These are phyloP conservation scores for Ibidorhyncha struthersii DNA, from an alignment of 2,113 vertebrate genomes.

Conservation along the genomic window DNA sequence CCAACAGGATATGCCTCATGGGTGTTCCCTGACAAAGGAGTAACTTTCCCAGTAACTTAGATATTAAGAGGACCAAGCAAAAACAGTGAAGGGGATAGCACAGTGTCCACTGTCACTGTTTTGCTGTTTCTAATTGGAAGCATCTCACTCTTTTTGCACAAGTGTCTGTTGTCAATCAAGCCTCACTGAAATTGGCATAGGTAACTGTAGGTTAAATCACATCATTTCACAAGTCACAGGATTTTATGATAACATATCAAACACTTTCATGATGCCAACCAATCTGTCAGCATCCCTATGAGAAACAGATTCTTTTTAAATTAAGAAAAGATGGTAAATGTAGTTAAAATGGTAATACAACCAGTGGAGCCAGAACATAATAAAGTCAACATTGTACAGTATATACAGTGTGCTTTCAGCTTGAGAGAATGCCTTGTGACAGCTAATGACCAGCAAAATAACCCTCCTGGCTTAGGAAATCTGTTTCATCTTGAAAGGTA, in stretches of 20 bases:
- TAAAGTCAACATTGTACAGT: neutral
- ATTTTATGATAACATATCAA: slow-evolving; percentile 65
- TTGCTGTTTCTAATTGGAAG: neutral
- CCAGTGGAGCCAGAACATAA: neutral
- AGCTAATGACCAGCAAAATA: neutral
- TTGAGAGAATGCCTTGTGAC: neutral
- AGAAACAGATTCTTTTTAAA: slow-evolving; percentile 41
- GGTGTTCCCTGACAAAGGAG: neutral
- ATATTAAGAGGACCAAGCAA: neutral
- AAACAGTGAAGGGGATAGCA: neutral
- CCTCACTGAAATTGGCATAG: slow-evolving; percentile 1
- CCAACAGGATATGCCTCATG: neutral
- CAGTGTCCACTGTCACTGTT: neutral
- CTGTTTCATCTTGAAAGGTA: neutral
- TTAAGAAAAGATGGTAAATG: slow-evolving; percentile 28
- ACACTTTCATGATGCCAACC: slow-evolving; percentile 43
- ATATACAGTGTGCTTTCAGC: neutral
- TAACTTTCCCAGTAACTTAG: neutral
- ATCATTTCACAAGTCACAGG: slow-evolving; percentile 51
- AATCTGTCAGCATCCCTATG: slow-evolving; percentile 68
- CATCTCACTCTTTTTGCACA: neutral
- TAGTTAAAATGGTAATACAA: neutral
- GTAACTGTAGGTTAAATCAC: slow-evolving; percentile 44
- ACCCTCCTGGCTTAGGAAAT: neutral
- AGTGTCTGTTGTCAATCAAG: slow-evolving; percentile 39